phyloP scores from a whole-genome alignment of 2,888 invertebrate genomes.

The Tinea trinotella region DNA sequence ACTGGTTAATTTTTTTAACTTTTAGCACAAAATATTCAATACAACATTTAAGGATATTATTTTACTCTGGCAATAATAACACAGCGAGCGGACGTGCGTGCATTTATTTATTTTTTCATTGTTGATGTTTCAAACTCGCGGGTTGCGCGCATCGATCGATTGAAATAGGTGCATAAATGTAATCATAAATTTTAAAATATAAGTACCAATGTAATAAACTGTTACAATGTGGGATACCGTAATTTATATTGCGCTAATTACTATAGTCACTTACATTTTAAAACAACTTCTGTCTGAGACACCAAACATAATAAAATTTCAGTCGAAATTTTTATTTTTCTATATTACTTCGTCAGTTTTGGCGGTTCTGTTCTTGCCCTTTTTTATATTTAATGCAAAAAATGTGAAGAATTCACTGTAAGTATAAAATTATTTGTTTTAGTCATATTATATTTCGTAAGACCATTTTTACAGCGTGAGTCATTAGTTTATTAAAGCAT shows the following conservation, averaged over 20 bases:
- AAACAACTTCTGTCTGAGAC: constrained; percentile 65
- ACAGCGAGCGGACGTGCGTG: no score
- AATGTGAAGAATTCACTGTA: constrained; percentile 69
- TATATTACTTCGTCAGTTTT: constrained; percentile 57
- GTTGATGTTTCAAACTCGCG: background rate
- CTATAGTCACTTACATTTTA: constrained; percentile 50
- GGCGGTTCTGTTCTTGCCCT: constrained; percentile 55
- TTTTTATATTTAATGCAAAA: constrained; percentile 64
- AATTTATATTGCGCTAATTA: constrained; percentile 47
- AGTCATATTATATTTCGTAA: background rate
- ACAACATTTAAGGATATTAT: no score
- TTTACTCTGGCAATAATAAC: no score
- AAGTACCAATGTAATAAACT: background rate
- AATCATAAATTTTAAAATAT: background rate
- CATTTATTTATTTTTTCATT: constrained; percentile 4
- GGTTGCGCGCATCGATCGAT: background rate
- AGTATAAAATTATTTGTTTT: constrained; percentile 35
- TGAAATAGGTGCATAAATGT: background rate
- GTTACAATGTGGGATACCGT: constrained; percentile 55
- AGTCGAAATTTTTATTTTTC: constrained; percentile 63
- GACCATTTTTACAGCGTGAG: background rate
- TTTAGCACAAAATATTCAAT: no score
- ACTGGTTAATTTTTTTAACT: no score
- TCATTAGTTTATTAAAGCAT: background rate
- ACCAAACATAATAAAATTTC: constrained; percentile 64